Conservation (phyloP, 1,140 invertebrate genomes). For the Pinna nobilis region DNA sequence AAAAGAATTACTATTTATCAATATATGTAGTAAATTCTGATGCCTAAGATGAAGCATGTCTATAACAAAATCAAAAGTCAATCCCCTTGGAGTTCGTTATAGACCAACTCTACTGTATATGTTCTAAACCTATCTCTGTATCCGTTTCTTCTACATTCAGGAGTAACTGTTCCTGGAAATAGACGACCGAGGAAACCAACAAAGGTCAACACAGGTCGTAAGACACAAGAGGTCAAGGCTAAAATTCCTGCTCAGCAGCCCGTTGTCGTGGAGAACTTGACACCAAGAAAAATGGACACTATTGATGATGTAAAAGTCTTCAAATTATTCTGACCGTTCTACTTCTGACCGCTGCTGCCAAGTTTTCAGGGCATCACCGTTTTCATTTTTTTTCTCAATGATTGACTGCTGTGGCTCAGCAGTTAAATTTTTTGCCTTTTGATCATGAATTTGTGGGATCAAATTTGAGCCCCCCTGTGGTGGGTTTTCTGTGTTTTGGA, state of each 20-base stretch:
- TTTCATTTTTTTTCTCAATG: neutral
- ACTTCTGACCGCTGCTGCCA: neutral
- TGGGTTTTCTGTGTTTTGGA: neutral
- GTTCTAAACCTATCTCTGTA: too few species aligned
- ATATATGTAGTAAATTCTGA: too few species aligned
- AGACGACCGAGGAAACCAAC: neutral
- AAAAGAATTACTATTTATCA: too few species aligned
- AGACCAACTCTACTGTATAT: too few species aligned
- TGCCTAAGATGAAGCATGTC: too few species aligned
- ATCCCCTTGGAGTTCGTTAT: too few species aligned
- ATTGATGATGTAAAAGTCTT: neutral
- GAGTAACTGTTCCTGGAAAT: conserved; percentile 11
- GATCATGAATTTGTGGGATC: neutral
- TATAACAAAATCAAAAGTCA: too few species aligned
- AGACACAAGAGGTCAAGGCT: conserved; percentile 22
- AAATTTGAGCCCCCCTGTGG: neutral
- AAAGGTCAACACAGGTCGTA: neutral
- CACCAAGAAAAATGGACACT: conserved; percentile 1
- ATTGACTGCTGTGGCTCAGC: too few species aligned
- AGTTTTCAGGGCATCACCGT: neutral
- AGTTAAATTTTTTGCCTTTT: too few species aligned
- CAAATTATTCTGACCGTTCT: neutral
- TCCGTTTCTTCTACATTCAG: too few species aligned
- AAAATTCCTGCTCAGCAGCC: conserved; percentile 22
- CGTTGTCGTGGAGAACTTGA: conserved; percentile 6